Base-by-base conservation (phyloP, 2,888 invertebrate genomes). In the Ectemnius continuus region DNA sequence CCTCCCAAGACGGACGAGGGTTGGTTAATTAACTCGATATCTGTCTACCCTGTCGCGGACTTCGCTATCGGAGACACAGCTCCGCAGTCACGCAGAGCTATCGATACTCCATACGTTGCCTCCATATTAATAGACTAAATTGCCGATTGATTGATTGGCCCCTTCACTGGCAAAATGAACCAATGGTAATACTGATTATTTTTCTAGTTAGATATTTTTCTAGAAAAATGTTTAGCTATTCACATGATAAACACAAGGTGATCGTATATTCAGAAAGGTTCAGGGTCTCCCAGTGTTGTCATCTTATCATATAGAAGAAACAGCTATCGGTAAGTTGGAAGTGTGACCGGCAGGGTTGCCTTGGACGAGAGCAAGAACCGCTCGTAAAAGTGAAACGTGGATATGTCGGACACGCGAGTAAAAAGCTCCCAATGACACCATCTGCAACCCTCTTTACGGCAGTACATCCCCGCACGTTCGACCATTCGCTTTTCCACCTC, bases 391-490 rank as follows among this genome's bases (percentile, higher is more conserved):
- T 48, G 78, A 78, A 83, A 79, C 80, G 79, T 67, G 76, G 75
- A 82, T 83, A 79, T 80, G 80, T 80, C 70, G 73, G 79, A 85
- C 82, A 80, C 63, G 76, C 78, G 73, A 78, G 79, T 82, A 85
- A 84, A 86, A 87, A 82, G 75, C 71, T 81, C 79, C 76, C 83
- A 79, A 84, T 82, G 84, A 84, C 77, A 79, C 83, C 74, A 84
- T 85, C 84, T 75, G 76, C 84, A 82, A 83, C 73, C 76, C 83
- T 79, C 86, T 87, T 86, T 82, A 84, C 78, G 78, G 76, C 80
- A 77, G 78, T 82, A 78, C 79, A 77, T 74, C 67, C 79, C 36
- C 36, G 36, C 66, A 56, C 70, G 67, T 70, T 70, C 65, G 67
- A 61, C 63, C 70, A 58, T 56, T 68, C 63, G 47, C 48, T 60